These are phyloP conservation scores for Dipus sagitta DNA, from an alignment of 2,797 vertebrate species.

Conservation along the genomic window DNA sequence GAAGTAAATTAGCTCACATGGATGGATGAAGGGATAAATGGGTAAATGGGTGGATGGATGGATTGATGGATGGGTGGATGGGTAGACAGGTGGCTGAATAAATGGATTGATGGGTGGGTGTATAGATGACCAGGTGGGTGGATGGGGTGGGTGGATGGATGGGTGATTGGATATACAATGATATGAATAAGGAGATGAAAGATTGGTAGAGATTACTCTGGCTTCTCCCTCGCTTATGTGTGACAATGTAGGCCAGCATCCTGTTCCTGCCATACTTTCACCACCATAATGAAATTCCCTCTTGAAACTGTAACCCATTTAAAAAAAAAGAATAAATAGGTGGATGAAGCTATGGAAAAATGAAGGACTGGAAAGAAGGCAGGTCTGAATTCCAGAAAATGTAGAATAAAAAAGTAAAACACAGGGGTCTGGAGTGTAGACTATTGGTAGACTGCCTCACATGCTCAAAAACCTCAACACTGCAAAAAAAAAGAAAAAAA, in stretches of 20 bases:
- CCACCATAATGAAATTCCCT: no score
- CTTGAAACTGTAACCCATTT: no score
- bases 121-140: not conserved
- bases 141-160: not conserved
- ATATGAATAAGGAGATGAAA: not conserved
- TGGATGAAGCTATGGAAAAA: not conserved
- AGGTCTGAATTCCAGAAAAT: conserved; percentile 17
- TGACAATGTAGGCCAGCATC: no score
- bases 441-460: not conserved
- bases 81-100: not conserved
- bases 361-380: not conserved
- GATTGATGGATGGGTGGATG: not conserved
- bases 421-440: not conserved
- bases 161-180: not conserved
- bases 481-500: not conserved
- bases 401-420: not conserved
- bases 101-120: not conserved
- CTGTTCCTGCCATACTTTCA: no score
- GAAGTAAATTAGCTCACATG: not conserved
- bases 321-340: not conserved
- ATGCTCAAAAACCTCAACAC: no score
- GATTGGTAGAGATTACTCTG: no score
- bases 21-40: not conserved
- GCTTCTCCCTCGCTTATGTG: no score
- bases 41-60: not conserved